Evolutionary conservation across 2,113 vertebrate species (phyloP).

Genomic region (Leptobrachium leishanense): DNA sequence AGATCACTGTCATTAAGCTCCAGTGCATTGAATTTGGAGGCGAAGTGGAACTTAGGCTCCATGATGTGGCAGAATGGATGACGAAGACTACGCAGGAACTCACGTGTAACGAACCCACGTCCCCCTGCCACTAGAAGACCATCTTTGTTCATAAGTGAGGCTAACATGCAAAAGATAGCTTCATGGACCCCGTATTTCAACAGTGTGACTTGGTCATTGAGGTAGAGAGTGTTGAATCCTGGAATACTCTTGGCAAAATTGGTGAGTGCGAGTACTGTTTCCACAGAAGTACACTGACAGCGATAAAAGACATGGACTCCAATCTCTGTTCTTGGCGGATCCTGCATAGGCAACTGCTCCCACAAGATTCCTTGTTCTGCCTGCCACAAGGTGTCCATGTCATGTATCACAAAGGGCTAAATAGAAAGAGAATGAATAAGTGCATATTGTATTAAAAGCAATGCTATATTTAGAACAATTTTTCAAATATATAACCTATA

Average conservation of each 20-base stretch:
- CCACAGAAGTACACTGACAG: constrained; percentile 95
- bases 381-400: constrained; percentile 93
- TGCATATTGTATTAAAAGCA: background rate
- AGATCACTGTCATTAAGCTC: constrained; percentile 97
- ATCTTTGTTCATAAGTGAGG: constrained; percentile 98
- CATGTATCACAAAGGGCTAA: constrained; percentile 95
- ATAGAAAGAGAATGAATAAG: constrained; percentile 43
- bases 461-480: background rate
- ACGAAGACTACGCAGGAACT: constrained; percentile 94
- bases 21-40: constrained; percentile 95
- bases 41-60: constrained; percentile 98
- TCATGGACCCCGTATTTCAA: constrained; percentile 96
- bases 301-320: constrained; percentile 96
- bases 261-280: constrained; percentile 92
- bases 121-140: constrained; percentile 93
- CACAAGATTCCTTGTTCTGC: constrained; percentile 93
- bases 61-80: constrained; percentile 95
- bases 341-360: constrained; percentile 87
- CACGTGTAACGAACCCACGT: constrained; percentile 92
- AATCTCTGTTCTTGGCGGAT: constrained; percentile 90
- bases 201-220: constrained; percentile 97
- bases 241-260: constrained; percentile 98
- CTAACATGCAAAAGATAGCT: constrained; percentile 97
- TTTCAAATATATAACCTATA: too few relatives aligned
- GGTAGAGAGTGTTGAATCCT: constrained; percentile 88